Percentiles rank a stretch among this genome's conserved stretches.
Evolutionary conservation across 2,113 vertebrate genomes (phyloP).

Genomic region (Oenanthe melanoleuca): DNA sequence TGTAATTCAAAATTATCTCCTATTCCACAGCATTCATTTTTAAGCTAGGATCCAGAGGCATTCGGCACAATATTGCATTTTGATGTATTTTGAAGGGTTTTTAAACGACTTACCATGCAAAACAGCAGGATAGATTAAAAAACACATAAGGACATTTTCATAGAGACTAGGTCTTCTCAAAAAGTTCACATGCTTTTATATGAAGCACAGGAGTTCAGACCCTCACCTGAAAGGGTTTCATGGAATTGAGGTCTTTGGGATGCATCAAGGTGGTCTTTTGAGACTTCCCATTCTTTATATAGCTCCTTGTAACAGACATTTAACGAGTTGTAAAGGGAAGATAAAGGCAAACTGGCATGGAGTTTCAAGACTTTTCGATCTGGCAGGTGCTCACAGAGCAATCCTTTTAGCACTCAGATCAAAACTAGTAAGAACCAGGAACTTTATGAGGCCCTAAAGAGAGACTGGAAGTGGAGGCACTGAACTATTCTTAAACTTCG

Average conservation of each 20-base stretch:
- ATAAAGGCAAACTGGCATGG: background rate
- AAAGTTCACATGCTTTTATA: background rate
- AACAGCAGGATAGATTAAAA: slow-evolving; percentile 7
- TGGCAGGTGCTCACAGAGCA: background rate
- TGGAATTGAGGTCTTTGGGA: background rate
- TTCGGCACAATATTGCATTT: background rate
- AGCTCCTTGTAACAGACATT: background rate
- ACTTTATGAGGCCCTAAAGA: background rate
- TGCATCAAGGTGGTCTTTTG: background rate
- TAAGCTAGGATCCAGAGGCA: background rate
- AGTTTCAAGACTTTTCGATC: background rate
- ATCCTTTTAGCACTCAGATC: background rate
- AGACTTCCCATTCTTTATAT: background rate
- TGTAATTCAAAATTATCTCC: slow-evolving; percentile 42
- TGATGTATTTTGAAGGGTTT: slow-evolving; percentile 16
- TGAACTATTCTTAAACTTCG: background rate
- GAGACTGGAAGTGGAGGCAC: background rate
- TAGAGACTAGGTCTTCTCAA: background rate
- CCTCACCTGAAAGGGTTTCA: background rate
- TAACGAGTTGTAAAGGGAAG: background rate
- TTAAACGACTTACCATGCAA: slow-evolving; percentile 5
- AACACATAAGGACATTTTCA: slow-evolving; percentile 9
- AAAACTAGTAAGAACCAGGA: background rate
- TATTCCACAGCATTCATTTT: background rate
- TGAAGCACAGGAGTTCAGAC: background rate